Base-by-base conservation (phyloP, 2,797 vertebrate genomes). In the Oreortyx pictus region DNA sequence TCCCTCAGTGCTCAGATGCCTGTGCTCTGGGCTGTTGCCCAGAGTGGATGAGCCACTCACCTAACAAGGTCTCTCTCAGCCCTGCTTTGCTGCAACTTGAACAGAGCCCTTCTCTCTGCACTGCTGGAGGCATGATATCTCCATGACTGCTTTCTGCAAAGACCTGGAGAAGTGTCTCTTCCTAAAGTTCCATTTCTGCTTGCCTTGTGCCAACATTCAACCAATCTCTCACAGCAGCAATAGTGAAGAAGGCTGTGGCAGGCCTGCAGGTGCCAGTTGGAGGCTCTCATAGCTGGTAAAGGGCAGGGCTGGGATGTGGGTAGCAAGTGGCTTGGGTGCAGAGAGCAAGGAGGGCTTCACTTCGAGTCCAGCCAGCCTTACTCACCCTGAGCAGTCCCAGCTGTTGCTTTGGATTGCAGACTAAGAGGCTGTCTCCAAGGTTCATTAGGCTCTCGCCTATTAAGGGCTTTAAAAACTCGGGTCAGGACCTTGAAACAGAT, bases 401-500 rank as follows among this genome's bases (percentile, higher is more conserved):
- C 87, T 92, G 90, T 44, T 89, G 70, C 76, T 66, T 7, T 64
- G 61, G 64, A 2, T 15, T 77, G 67, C 24, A 78, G 74, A 74
- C 4, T 66, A 80, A 91, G 91, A 19, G 84, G 61, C 89, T 46
- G 64, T 27, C 82, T 84, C 87, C 11, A 59, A 88, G 94, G 93
- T 96, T 96, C 93, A 95, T 95, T 95, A 92, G 95, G 81, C 88
- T 39, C 75, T 96, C 0, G 41, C 92, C 85, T 95, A 82, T 93
- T 94, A 94, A 92, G 72, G 77, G 80, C 89, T 96, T 93, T 91
- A 86, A 93, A 96, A 95, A 88, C 74, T 41, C 37, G 17, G 89
- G 94, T 95, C 89, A 79, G 87, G 94, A 96, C 93, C 94, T 95
- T 94, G 96, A 93, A 96, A 95, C 24, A 82, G 92, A 94, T 92